Evolutionary conservation across 2,888 invertebrate species (phyloP).

Genomic region (Platycheirus rosarum): DNA sequence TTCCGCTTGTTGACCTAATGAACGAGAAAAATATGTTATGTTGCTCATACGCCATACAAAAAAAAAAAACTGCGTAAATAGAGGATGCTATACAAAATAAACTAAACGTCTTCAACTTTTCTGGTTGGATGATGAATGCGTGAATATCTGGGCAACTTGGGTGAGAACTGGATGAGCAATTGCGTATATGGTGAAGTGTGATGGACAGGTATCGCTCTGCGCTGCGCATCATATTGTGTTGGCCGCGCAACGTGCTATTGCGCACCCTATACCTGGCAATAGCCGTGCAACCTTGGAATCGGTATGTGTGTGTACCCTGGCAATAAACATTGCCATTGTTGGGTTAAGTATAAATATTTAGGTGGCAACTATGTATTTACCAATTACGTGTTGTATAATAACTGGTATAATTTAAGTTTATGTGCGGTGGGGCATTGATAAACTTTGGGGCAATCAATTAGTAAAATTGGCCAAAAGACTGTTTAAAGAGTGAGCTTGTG

Average conservation of each 20-base stretch:
- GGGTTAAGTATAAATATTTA: slow-evolving; percentile 50
- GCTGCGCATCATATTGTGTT: slow-evolving; percentile 49
- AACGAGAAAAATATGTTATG: neutral
- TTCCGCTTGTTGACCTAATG: slow-evolving; percentile 5
- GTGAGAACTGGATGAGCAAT: slow-evolving; percentile 44
- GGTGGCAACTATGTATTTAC: slow-evolving; percentile 69
- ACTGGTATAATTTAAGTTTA: slow-evolving; percentile 50
- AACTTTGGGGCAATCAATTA: slow-evolving; percentile 23
- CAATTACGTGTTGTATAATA: slow-evolving; percentile 73
- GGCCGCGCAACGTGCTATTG: slow-evolving; percentile 56
- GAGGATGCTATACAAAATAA: slow-evolving; percentile 7
- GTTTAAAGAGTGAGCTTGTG: slow-evolving; percentile 4
- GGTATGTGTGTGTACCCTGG: slow-evolving; percentile 51
- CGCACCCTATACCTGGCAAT: slow-evolving; percentile 65
- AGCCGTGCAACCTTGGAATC: slow-evolving; percentile 69
- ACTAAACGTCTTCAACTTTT: neutral
- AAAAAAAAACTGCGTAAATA: too few relatives aligned
- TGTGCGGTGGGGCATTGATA: slow-evolving; percentile 38
- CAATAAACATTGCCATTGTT: slow-evolving; percentile 69
- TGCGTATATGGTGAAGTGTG: slow-evolving; percentile 24
- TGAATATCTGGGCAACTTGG: neutral
- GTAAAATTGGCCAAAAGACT: slow-evolving; percentile 28
- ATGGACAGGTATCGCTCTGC: slow-evolving; percentile 55
- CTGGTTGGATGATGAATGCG: neutral
- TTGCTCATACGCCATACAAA: slow-evolving; percentile 2